Evolutionary conservation across 2,797 vertebrate species (phyloP).

Genomic region (Iguana delicatissima): DNA sequence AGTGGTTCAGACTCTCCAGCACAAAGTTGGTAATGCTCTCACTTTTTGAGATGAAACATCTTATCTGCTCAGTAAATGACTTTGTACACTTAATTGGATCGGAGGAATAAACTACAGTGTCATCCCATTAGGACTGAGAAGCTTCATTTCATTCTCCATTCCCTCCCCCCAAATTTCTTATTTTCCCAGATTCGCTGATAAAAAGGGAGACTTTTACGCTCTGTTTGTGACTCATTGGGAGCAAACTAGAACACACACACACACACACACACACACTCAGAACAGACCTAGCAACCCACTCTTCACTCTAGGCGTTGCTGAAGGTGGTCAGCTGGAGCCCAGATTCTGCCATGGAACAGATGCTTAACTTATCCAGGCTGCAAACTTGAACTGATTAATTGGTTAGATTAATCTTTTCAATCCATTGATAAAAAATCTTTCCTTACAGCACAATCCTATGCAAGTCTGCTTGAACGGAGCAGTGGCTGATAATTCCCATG

Average conservation of each 20-base stretch:
- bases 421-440: neutral
- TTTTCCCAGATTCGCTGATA: constrained; percentile 49
- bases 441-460: neutral
- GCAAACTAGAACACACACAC: constrained; percentile 2
- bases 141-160: constrained; percentile 24
- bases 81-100: constrained; percentile 68
- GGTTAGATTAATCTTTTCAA: neutral
- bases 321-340: neutral
- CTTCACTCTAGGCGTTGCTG: constrained; percentile 44
- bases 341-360: neutral
- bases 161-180: neutral
- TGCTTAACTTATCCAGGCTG: neutral
- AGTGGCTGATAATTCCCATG: too few species aligned
- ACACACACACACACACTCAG: neutral
- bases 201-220: constrained; percentile 43
- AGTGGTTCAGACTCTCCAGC: neutral
- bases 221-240: constrained; percentile 38
- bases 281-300: neutral
- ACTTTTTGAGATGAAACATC: constrained; percentile 52
- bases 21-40: constrained; percentile 30
- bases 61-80: constrained; percentile 60
- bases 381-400: neutral
- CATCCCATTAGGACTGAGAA: constrained; percentile 59
- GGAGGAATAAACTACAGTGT: constrained; percentile 59
- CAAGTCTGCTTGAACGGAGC: neutral